Percentiles rank a stretch among this genome's conserved stretches.
These are phyloP conservation scores for Epizoanthus stellaris DNA, from an alignment of 92 coral and sea anemone species.

Conservation along the genomic window DNA sequence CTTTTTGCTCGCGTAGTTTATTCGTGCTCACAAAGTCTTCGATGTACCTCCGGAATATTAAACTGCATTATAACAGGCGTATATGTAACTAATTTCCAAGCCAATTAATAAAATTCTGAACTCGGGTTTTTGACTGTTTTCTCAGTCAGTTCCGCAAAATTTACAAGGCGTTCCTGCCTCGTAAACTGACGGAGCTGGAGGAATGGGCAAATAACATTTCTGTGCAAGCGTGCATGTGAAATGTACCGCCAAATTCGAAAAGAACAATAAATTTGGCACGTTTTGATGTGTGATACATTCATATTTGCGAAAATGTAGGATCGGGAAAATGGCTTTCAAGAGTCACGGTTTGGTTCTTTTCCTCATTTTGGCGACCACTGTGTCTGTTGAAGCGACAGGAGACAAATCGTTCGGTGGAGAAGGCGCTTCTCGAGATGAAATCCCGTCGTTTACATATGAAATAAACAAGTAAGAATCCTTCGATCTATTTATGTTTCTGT, in stretches of 20 bases:
- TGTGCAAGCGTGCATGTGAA: neutral
- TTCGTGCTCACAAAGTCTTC: no score
- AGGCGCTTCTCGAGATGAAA: neutral
- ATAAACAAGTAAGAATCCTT: neutral
- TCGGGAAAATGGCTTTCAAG: slow-evolving; percentile 11
- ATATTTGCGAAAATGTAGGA: neutral
- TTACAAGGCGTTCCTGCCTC: no score
- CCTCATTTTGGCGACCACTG: neutral
- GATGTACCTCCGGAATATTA: no score
- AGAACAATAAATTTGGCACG: slow-evolving; percentile 6
- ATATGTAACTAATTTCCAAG: no score
- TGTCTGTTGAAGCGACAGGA: slow-evolving; percentile 36
- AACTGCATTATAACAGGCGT: no score
- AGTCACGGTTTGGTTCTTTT: slow-evolving; percentile 14
- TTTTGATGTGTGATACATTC: slow-evolving; percentile 17
- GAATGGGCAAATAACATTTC: slow-evolving; percentile 14
- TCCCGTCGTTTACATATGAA: no score
- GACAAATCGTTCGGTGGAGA: neutral
- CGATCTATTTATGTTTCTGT: neutral
- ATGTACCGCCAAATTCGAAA: no score
- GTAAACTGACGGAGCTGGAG: neutral
- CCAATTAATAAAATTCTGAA: no score
- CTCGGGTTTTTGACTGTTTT: no score
- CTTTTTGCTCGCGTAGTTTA: no score
- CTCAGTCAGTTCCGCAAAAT: no score